Evolutionary conservation across 2,797 vertebrate species (phyloP), one percentile per base, ranked within the genome.

Genomic region (Siniperca scherzeri): DNA sequence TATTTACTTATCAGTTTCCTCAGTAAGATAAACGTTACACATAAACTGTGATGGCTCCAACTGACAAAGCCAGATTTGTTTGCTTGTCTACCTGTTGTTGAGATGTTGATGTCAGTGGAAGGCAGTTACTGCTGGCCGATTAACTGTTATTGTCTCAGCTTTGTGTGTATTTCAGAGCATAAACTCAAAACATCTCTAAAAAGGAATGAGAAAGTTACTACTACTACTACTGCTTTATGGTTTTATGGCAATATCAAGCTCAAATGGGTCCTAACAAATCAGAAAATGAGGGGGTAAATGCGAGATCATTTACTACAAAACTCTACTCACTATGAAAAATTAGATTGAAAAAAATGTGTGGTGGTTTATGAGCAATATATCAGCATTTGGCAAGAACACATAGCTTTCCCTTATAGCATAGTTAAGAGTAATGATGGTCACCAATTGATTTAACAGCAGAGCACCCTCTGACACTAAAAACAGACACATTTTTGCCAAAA

Each of bases 1-100:
- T 82, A 69, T 90, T 93, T 83, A 81, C 86, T 93, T 91, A 92
- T 93, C 92, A 81, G 85, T 70, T 87, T 88, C 87, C 83, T 85
- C 74, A 17, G 73, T 70, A 22, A 91, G 91, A 92, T 90, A 92
- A 93, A 92, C 73, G 40, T n/a, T 71, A 55, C 80, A 84, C 44
- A 79, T 75, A 84, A 88, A 91, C 87, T 86, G 85, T 77, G 83
- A 93, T 77, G 86, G 67, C 67, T 82, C 77, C 78, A 33, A 60
- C 64, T 89, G 88, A 89, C 88, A 86, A 79, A 30, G 30, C 30
- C 30, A 60, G 62, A 55, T 70, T 60, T 81, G 82, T 90, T 84
- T 80, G 66, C 65, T 57, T 66, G 50, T 74, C 75, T 76, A 75
- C 71, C 66, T 87, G 74, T 30, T 85, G 80, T 30, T 76, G 62